Evolutionary conservation across 2,888 invertebrate genomes (phyloP), one percentile per base, ranked within the genome.

Genomic region (Stenichneumon culpator): DNA sequence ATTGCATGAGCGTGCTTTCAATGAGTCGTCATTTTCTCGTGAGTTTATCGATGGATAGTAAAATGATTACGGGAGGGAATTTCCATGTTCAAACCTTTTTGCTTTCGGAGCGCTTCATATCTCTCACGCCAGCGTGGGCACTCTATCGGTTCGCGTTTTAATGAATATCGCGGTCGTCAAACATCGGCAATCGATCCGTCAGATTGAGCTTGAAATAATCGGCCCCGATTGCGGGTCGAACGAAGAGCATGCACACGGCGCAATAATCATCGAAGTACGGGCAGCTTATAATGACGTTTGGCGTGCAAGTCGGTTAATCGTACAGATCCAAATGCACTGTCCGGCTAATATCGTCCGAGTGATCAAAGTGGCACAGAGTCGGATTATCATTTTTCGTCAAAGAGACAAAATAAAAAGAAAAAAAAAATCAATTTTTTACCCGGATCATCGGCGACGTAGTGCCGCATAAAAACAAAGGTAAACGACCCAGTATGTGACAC

Each of bases 131-230:
- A 1, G 19, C 57, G 36, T 25, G 16, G 5, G 54, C 7, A 11
- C 16, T 22, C 22, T 16, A 57, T 72, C 54, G 11, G 14, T 19
- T 72, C 36, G 11, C 19, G 14, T 32, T 57, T 44, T 32, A 50
- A 69, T 69, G n/a, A 50, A 50, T 72, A 22, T 50, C 57, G 28
- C 54, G 39, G 57, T 28, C 73, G 60, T 28, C 25, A 54, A 39
- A 39, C 39, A 11, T 11, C 39, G 39, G 1, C 39, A 11, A 39
- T 39, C 39, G 39, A 39, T 39, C 39, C 9, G 39, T 39, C 39
- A 39, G 39, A 60, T 39, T 44, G n/a, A 44, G 47, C 47, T 47
- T 28, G 44, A 47, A 74, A 60, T 44, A 60, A 74, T 63, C 39
- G 60, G 60, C 39, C 28, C 47, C 73, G 54, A 57, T 73, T 44